phyloP scores from a whole-genome alignment of 2,888 invertebrate genomes.

The Ophioninae sp. region DNA sequence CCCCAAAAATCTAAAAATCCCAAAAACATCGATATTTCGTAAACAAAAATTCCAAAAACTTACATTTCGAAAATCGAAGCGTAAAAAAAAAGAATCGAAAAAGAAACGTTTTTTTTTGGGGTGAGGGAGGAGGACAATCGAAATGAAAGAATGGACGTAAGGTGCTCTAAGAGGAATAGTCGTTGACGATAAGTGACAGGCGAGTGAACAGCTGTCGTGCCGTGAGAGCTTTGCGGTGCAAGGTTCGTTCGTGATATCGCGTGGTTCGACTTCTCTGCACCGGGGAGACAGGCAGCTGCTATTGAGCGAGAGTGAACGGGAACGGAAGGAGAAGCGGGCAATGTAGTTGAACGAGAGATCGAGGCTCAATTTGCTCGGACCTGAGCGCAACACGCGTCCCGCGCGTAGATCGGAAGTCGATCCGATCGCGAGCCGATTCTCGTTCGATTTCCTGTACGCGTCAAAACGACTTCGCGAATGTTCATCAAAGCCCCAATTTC shows the following conservation, averaged over 20 bases:
- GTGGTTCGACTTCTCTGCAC: slow-evolving; percentile 30
- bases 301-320: slow-evolving; percentile 50
- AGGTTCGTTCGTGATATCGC: slow-evolving; percentile 52
- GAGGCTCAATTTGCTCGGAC: slow-evolving; percentile 62
- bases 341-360: slow-evolving; percentile 51
- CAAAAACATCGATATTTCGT: too few relatives aligned
- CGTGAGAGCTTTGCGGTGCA: slow-evolving; percentile 37
- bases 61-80: too few relatives aligned
- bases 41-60: too few relatives aligned
- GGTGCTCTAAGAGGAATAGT: slow-evolving; percentile 20
- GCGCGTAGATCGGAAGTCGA: slow-evolving; percentile 65
- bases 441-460: slow-evolving; percentile 14
- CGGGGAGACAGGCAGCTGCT: slow-evolving; percentile 57
- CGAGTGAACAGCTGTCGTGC: slow-evolving; percentile 55
- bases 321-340: slow-evolving; percentile 32
- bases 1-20: too few relatives aligned
- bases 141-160: background rate
- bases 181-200: slow-evolving; percentile 55
- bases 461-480: slow-evolving; percentile 15
- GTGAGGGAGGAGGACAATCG: background rate
- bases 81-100: background rate
- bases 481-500: slow-evolving; percentile 18
- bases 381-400: slow-evolving; percentile 51
- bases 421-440: slow-evolving; percentile 39
- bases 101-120: background rate